These are phyloP conservation scores for Stegophylla sp. DNA, from an alignment of 2,888 invertebrate genomes.

Conservation along the genomic window DNA sequence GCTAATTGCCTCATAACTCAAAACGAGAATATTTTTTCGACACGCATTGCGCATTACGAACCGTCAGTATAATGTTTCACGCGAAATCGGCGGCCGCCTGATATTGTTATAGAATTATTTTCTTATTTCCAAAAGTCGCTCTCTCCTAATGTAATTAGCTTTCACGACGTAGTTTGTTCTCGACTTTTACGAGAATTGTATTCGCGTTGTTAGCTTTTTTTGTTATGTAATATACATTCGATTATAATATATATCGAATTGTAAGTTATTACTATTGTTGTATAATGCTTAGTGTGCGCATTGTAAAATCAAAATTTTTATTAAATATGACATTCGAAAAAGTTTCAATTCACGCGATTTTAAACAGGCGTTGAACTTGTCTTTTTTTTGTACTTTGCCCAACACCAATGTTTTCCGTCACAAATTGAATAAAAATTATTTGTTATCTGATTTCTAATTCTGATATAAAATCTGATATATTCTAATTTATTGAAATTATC, in stretches of 20 bases:
- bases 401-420: too few relatives aligned
- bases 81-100: background rate
- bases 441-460: too few relatives aligned
- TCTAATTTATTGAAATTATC: too few relatives aligned
- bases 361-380: background rate
- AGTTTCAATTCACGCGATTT: too few relatives aligned
- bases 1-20: conserved; percentile 57
- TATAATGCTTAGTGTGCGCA: background rate
- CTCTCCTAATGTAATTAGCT: conserved; percentile 16
- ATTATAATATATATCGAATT: background rate
- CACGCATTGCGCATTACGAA: background rate
- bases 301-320: background rate
- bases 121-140: conserved; percentile 18
- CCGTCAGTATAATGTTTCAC: background rate
- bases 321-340: background rate
- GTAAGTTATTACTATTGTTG: background rate
- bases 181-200: background rate
- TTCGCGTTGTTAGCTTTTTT: conserved; percentile 17
- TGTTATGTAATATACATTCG: too few relatives aligned
- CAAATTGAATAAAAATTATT: too few relatives aligned
- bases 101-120: background rate
- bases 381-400: background rate
- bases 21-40: conserved; percentile 28
- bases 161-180: background rate
- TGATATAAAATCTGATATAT: too few relatives aligned